Percentiles rank a stretch among this genome's conserved stretches.
phyloP scores from a whole-genome alignment of 2,113 vertebrate genomes.

The Sprattus sprattus region DNA sequence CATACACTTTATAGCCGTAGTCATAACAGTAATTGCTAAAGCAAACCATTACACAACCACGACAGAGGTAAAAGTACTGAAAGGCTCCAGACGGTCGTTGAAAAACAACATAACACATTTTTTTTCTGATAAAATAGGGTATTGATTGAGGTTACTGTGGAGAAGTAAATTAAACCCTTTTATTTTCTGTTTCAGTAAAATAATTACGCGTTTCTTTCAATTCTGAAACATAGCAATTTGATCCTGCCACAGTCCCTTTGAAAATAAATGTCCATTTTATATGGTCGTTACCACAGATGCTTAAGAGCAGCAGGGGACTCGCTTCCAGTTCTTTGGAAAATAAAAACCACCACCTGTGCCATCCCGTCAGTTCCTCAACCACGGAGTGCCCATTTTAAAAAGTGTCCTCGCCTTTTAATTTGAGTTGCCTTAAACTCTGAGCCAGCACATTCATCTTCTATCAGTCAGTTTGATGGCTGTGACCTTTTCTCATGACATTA shows the following conservation, averaged over 20 bases:
- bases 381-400: constrained; percentile 45
- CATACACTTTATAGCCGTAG: no score
- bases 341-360: constrained; percentile 41
- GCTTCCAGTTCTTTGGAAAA: constrained; percentile 23
- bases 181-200: constrained; percentile 1
- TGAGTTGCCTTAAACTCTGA: constrained; percentile 57
- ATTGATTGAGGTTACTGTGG: not conserved
- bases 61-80: not conserved
- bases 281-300: not conserved
- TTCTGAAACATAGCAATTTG: constrained; percentile 14
- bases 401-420: constrained; percentile 60
- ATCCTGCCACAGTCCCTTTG: not conserved
- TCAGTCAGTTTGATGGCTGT: constrained; percentile 59
- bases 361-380: constrained; percentile 42
- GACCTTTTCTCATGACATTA: constrained; percentile 65
- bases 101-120: not conserved
- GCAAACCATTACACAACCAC: not conserved
- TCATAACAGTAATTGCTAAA: not conserved
- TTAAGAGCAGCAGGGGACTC: constrained; percentile 27
- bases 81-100: not conserved
- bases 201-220: not conserved
- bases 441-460: constrained; percentile 54
- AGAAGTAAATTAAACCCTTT: not conserved
- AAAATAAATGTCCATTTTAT: constrained; percentile 17
- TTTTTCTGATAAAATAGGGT: not conserved